Evolutionary conservation across 2,113 vertebrate genomes (phyloP).

Genomic region (Sylvilagus bachmani): DNA sequence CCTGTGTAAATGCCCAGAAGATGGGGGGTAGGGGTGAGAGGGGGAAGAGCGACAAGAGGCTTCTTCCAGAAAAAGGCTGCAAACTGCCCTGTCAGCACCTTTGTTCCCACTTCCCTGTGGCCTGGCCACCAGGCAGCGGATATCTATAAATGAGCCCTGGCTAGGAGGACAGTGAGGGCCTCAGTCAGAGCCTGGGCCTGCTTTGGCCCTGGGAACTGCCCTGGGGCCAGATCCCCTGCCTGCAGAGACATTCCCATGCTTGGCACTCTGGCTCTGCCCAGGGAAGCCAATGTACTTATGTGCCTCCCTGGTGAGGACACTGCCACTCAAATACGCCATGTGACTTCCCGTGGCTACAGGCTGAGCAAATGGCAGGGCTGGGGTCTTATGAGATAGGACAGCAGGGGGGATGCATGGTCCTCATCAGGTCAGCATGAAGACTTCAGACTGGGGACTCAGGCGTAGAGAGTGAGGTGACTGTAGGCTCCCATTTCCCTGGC

Average conservation of each 20-base stretch:
- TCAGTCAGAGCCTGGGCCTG: background rate
- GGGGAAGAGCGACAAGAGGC: constrained; percentile 4
- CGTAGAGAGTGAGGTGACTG: background rate
- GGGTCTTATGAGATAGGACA: background rate
- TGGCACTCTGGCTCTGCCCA: background rate
- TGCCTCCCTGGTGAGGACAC: background rate
- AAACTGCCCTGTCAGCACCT: constrained; percentile 65
- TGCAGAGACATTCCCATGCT: background rate
- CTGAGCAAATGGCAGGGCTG: background rate
- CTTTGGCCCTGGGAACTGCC: background rate
- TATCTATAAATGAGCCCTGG: constrained; percentile 73
- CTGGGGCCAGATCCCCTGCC: background rate
- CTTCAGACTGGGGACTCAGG: background rate
- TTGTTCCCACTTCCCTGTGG: constrained; percentile 62
- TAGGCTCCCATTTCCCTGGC: background rate
- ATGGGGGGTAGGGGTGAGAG: background rate
- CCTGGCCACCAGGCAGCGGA: constrained; percentile 31
- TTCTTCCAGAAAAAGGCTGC: constrained; percentile 30
- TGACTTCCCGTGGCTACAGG: background rate
- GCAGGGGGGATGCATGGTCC: background rate
- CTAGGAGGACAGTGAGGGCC: background rate
- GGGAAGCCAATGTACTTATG: background rate
- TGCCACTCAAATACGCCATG: background rate
- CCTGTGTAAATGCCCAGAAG: background rate
- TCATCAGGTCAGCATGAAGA: background rate